Conservation (phyloP, 2,113 vertebrate genomes). For the Aegotheles bennettii region DNA sequence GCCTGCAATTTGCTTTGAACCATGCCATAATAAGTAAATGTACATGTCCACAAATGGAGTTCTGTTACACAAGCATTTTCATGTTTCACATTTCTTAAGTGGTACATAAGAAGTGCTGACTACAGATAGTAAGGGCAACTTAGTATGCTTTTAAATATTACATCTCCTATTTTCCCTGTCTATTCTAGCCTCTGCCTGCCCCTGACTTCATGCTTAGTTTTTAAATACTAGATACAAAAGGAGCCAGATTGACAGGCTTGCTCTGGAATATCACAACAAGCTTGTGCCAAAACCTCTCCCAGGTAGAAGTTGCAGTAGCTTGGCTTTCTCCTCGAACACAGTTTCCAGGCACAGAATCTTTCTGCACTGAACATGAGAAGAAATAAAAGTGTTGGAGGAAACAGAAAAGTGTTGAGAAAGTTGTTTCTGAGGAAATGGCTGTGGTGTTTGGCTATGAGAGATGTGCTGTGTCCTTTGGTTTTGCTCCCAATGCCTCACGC, state of each 20-base stretch:
- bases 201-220: background rate
- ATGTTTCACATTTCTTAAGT: background rate
- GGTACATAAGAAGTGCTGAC: background rate
- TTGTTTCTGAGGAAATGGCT: background rate
- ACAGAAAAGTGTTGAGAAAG: background rate
- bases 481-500: background rate
- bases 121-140: background rate
- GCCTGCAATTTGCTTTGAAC: conserved; percentile 34
- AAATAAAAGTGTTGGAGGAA: background rate
- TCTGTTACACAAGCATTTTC: background rate
- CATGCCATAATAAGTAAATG: background rate
- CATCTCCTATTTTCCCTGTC: background rate
- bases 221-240: background rate
- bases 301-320: background rate
- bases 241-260: background rate
- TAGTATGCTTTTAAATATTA: background rate
- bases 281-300: background rate
- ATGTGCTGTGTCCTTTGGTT: background rate
- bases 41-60: background rate
- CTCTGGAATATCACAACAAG: background rate
- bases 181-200: background rate
- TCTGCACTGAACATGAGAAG: background rate
- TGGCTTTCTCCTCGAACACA: background rate
- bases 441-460: background rate
- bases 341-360: background rate